Conservation (phyloP, 2,113 vertebrate species). For the Piaya cayana region DNA sequence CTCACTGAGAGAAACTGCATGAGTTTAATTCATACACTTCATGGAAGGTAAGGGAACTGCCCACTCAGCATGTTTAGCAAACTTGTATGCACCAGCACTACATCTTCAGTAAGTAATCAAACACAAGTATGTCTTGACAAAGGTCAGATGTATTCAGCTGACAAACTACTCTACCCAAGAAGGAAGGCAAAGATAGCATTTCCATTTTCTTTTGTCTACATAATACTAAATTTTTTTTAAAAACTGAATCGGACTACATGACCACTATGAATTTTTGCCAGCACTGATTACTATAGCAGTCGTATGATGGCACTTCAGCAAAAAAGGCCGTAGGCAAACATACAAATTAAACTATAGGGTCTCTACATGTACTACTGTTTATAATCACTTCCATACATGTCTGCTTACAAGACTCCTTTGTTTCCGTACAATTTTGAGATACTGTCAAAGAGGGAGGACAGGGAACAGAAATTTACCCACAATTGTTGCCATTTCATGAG, state of each 20-base stretch:
- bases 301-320: neutral
- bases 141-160: neutral
- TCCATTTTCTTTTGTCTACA: neutral
- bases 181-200: neutral
- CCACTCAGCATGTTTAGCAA: constrained; percentile 9
- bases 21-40: neutral
- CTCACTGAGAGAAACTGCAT: neutral
- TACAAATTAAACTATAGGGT: neutral
- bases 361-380: neutral
- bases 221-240: neutral
- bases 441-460: neutral
- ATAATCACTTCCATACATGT: neutral
- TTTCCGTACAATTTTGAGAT: neutral
- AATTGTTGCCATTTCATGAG: neutral
- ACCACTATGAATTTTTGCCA: neutral
- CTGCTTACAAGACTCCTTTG: neutral
- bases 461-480: neutral
- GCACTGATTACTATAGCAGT: neutral
- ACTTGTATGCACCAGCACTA: neutral
- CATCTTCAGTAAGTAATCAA: constrained; percentile 27
- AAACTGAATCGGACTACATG: neutral
- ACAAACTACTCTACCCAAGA: neutral
- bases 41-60: constrained; percentile 1
- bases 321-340: neutral
- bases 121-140: neutral